These are phyloP conservation scores for Anagyrus pseudococci DNA, from an alignment of 2,888 invertebrate genomes.

Conservation along the genomic window DNA sequence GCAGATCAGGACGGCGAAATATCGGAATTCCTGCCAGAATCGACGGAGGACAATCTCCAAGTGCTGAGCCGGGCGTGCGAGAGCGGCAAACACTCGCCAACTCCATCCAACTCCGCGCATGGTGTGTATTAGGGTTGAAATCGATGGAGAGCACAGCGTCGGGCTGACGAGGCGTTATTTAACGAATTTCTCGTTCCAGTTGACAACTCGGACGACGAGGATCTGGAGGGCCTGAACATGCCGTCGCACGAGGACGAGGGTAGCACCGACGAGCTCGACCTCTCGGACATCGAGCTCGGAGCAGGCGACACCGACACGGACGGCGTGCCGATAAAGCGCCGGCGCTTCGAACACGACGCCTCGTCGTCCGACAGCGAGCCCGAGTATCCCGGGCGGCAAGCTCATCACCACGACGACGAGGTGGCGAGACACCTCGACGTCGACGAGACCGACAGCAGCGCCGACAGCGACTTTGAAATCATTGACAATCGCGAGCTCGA, in stretches of 20 bases:
- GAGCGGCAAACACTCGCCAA: constrained; percentile 55
- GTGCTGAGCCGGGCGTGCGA: constrained; percentile 59
- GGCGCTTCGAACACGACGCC: constrained; percentile 22
- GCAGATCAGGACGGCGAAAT: constrained; percentile 60
- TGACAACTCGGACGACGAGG: constrained; percentile 53
- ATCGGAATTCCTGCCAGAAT: constrained; percentile 60
- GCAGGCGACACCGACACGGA: constrained; percentile 51
- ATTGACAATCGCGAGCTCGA: constrained; percentile 54
- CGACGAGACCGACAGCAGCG: constrained; percentile 51
- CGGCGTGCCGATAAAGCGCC: constrained; percentile 49
- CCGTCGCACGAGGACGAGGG: constrained; percentile 58
- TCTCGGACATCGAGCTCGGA: constrained; percentile 56
- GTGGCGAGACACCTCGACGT: constrained; percentile 38
- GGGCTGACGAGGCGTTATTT: too few relatives aligned
- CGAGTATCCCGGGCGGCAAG: constrained; percentile 52
- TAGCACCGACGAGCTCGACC: constrained; percentile 57
- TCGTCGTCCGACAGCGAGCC: constrained; percentile 17
- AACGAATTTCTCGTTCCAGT: background rate
- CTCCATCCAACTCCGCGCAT: constrained; percentile 49
- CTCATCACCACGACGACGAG: constrained; percentile 50
- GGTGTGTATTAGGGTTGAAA: constrained; percentile 16
- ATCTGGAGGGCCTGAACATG: constrained; percentile 52
- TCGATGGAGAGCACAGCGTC: too few relatives aligned
- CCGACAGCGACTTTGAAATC: constrained; percentile 58
- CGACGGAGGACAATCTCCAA: constrained; percentile 58